Evolutionary conservation across 2,113 vertebrate species (phyloP).

Genomic region (Austrofundulus limnaeus): DNA sequence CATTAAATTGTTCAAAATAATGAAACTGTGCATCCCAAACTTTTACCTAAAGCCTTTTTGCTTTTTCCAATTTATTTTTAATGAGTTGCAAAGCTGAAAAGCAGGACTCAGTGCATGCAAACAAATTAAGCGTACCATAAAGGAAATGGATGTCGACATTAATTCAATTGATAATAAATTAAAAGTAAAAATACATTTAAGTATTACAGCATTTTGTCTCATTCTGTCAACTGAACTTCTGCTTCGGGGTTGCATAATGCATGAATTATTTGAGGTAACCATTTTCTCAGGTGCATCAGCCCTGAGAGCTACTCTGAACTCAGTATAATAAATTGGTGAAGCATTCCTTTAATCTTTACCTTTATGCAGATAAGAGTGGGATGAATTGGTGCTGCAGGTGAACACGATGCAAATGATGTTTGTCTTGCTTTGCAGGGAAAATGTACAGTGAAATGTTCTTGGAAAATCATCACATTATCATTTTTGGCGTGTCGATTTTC

Average conservation of each 20-base stretch:
- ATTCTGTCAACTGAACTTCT: background rate
- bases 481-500: background rate
- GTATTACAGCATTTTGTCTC: no score
- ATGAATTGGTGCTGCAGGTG: background rate
- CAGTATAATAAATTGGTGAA: background rate
- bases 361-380: background rate
- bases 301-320: background rate
- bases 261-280: background rate
- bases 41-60: no score
- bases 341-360: background rate
- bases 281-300: background rate
- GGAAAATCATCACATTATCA: background rate
- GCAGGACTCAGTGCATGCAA: background rate
- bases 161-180: no score
- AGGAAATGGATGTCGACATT: no score
- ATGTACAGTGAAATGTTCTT: background rate
- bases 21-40: no score
- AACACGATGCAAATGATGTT: background rate
- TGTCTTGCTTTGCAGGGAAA: background rate
- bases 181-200: no score
- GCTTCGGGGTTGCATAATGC: background rate
- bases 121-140: no score
- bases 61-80: background rate
- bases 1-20: no score
- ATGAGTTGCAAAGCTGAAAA: background rate